Evolutionary conservation across 2,888 invertebrate genomes (phyloP).

Genomic region (Agrochola circellaris): DNA sequence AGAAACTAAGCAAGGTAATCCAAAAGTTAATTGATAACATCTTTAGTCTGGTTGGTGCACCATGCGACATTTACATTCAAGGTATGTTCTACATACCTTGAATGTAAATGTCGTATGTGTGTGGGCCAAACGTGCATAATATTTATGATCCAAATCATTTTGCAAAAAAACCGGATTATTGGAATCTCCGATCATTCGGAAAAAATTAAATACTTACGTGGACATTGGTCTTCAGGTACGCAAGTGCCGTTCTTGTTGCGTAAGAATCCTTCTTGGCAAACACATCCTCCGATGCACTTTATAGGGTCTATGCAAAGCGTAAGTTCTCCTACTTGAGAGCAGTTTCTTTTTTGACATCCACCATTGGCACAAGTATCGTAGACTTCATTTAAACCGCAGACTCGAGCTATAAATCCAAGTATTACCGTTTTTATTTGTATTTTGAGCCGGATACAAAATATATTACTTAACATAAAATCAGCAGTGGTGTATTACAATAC

Average conservation of each 20-base stretch:
- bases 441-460: neutral
- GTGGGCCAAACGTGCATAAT: no score
- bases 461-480: neutral
- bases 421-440: neutral
- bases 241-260: constrained; percentile 65
- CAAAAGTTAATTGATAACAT: no score
- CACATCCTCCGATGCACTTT: constrained; percentile 68
- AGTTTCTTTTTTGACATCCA: constrained; percentile 71
- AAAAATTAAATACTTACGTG: constrained; percentile 62
- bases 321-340: constrained; percentile 63
- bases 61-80: no score
- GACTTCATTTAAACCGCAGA: constrained; percentile 66
- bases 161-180: no score
- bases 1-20: no score
- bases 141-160: no score
- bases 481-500: no score
- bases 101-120: no score
- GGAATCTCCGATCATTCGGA: no score
- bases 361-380: constrained; percentile 68
- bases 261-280: constrained; percentile 65
- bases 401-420: constrained; percentile 48
- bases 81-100: no score
- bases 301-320: constrained; percentile 65
- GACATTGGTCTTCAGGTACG: constrained; percentile 69
- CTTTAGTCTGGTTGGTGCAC: no score